phyloP scores from a whole-genome alignment of 2,113 vertebrate species.

The Chaetodon trifascialis region DNA sequence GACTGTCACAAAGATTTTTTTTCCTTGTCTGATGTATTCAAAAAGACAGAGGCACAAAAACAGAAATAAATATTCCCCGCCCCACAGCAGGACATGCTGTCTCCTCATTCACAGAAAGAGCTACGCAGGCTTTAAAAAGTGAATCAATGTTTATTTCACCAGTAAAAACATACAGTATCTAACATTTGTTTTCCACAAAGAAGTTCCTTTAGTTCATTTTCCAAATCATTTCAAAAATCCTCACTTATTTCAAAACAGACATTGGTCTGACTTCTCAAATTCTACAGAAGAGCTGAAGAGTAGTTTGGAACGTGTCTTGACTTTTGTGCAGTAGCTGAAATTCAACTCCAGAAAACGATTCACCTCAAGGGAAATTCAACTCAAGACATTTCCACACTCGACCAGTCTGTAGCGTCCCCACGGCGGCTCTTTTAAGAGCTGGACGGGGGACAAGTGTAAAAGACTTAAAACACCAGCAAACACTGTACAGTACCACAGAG shows the following conservation, averaged over 20 bases:
- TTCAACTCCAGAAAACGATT: constrained; percentile 17
- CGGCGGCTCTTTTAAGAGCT: constrained; percentile 17
- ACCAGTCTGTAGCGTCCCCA: constrained; percentile 22
- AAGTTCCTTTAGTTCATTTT: constrained; percentile 3
- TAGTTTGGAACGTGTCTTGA: neutral
- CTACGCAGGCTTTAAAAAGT: constrained; percentile 43
- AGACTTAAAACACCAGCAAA: constrained; percentile 34
- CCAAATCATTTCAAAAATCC: constrained; percentile 18
- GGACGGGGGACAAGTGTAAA: constrained; percentile 53
- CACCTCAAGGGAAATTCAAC: neutral
- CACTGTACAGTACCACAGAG: constrained; percentile 45
- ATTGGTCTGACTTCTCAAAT: neutral
- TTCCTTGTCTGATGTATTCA: too few species aligned
- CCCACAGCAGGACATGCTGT: too few species aligned
- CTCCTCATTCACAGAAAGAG: constrained; percentile 7
- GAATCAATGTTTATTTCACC: constrained; percentile 58
- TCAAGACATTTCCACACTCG: neutral
- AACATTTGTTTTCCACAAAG: constrained; percentile 10
- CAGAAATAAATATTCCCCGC: neutral
- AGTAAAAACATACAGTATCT: constrained; percentile 56
- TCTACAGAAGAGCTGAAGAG: constrained; percentile 1
- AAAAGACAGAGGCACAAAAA: too few species aligned
- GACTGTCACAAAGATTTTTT: too few species aligned
- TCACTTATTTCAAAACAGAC: constrained; percentile 43
- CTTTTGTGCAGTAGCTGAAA: constrained; percentile 24